Conservation (phyloP, 2,797 vertebrate species). For the Florisuga fusca region DNA sequence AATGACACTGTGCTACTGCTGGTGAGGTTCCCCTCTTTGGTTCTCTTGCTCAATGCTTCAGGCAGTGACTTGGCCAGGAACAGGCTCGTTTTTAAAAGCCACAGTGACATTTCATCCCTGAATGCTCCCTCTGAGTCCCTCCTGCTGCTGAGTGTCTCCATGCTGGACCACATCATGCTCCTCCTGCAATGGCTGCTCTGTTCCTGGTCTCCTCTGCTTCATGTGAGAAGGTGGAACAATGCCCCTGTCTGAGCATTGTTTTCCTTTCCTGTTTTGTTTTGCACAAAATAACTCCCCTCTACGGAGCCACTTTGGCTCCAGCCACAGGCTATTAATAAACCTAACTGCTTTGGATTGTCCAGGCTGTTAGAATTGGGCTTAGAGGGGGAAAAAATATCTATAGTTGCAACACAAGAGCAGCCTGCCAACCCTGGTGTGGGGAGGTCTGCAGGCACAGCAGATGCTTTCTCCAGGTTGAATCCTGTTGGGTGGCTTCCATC, state of each 20-base stretch:
- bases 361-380: not conserved
- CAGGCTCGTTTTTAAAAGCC: not conserved
- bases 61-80: not conserved
- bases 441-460: not conserved
- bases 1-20: not conserved
- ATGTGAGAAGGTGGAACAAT: not conserved
- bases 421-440: not conserved
- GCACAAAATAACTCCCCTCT: not conserved
- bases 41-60: not conserved
- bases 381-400: not conserved
- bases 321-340: constrained; percentile 56
- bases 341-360: not conserved
- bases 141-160: not conserved
- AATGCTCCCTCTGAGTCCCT: not conserved
- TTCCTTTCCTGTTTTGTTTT: constrained; percentile 68
- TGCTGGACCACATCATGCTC: not conserved
- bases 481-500: not conserved
- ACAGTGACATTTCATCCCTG: not conserved
- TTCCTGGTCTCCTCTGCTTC: not conserved
- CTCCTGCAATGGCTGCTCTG: not conserved
- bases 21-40: not conserved
- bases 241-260: constrained; percentile 41
- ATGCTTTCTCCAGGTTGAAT: not conserved
- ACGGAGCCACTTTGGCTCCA: constrained; percentile 33
- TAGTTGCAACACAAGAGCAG: not conserved